Base-by-base conservation (phyloP, 2,113 vertebrate species). In the Aix galericulata region DNA sequence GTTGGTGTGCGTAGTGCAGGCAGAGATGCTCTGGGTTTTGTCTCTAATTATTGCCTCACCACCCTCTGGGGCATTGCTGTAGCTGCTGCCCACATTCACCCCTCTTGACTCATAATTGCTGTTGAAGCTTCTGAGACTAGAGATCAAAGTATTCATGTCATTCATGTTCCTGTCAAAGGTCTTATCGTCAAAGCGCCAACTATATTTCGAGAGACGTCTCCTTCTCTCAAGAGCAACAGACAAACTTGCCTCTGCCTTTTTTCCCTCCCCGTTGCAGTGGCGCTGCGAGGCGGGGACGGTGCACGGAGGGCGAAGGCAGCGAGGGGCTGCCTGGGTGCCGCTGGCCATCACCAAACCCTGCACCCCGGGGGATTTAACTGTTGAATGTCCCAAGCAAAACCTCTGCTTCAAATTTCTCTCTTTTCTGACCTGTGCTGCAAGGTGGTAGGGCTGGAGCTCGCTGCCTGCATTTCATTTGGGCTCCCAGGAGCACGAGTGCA, bases 61-160 rank as follows among this genome's bases (percentile, higher is more conserved):
- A 82, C 78, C 79, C 90, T 91, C 91, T 1, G 2, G 96, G 96
- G 89, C 91, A 90, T 89, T 66, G 91, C 95, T 75, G 56, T 48
- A 59, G 86, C 89, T 90, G 96, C 94, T 93, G 92, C 95, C 94
- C 94, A 38, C 27, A 29, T 88, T 94, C 96, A 90, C 95, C 90
- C 96, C 94, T 96, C 94, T 95, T 91, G 94, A 96, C 95, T 96
- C 86, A 69, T 91, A 94, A 95, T 94, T 96, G 95, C 95, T 89
- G 93, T 34, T 86, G 91, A 92, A 90, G 95, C 95, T 93, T 95
- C 93, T 95, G 93, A 96, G 95, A 93, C 72, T 76, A 6, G 87
- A 94, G 95, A 97, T 97, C 93, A 94, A 96, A 95, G 96, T 85
- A 78, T 89, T 89, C 92, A 4, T 82, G 94, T 92, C 94, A 84